These are phyloP conservation scores for Patagioenas fasciata DNA, from an alignment of 2,113 vertebrate genomes.

Conservation along the genomic window DNA sequence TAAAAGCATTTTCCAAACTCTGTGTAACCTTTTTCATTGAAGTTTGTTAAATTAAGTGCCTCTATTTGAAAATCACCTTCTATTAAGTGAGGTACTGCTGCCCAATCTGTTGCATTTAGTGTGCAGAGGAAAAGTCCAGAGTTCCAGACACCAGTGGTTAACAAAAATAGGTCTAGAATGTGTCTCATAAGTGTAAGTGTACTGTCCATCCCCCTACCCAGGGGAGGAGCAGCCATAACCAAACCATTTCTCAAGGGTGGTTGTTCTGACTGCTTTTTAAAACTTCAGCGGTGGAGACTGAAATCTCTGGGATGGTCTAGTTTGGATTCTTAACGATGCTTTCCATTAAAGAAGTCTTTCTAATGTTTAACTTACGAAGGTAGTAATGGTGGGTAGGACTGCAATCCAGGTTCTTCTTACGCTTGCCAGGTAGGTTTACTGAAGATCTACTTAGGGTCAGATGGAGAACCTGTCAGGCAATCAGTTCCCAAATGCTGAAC, in stretches of 20 bases:
- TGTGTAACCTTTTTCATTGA: neutral
- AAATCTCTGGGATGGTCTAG: neutral
- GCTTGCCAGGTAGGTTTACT: neutral
- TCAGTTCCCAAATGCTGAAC: neutral
- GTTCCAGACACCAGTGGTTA: neutral
- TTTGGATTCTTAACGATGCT: neutral
- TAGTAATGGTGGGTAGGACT: neutral
- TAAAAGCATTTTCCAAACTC: neutral
- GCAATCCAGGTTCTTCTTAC: neutral
- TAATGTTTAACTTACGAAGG: neutral
- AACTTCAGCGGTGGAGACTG: neutral
- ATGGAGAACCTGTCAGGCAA: neutral
- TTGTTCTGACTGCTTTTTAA: neutral
- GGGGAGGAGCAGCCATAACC: neutral
- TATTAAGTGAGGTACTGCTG: neutral
- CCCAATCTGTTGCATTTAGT: rapidly evolving
- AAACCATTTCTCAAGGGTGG: neutral
- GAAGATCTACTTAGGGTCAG: neutral
- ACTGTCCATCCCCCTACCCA: neutral
- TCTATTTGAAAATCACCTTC: neutral
- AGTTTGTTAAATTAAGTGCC: neutral
- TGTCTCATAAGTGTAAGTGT: neutral
- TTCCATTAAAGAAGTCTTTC: neutral
- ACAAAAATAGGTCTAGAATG: neutral
- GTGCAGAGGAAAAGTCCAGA: neutral